Evolutionary conservation across 2,797 vertebrate genomes (phyloP).

Genomic region (Molossus molossus): DNA sequence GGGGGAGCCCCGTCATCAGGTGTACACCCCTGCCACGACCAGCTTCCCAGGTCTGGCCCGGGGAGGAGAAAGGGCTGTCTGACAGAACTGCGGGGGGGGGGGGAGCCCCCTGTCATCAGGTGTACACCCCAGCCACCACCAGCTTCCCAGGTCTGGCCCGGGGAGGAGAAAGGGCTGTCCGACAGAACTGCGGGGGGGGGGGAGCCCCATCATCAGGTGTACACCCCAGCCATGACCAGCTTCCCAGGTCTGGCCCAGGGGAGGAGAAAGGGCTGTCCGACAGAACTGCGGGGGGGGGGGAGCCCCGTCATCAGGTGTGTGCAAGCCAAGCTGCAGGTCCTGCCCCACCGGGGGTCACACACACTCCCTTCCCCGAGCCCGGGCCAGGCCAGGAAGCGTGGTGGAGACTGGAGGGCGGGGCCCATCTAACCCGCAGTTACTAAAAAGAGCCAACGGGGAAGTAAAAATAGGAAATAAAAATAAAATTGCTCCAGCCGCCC

Average conservation of each 20-base stretch:
- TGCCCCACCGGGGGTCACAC: neutral
- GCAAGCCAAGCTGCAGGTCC: neutral
- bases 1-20: too few species aligned
- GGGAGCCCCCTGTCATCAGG: neutral
- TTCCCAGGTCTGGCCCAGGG: neutral
- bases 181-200: too few species aligned
- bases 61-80: neutral
- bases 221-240: neutral
- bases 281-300: neutral
- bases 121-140: too few species aligned
- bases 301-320: too few species aligned
- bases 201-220: too few species aligned
- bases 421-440: conserved; percentile 69
- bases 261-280: neutral
- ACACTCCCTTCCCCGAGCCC: neutral
- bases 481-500: conserved; percentile 66
- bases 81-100: rapidly evolving
- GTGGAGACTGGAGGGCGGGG: conserved; percentile 66
- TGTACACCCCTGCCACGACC: neutral
- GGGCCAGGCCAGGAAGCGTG: conserved; percentile 72
- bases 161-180: too few species aligned
- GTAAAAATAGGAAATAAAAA: conserved; percentile 86
- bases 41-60: too few species aligned
- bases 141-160: too few species aligned
- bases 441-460: conserved; percentile 82